Evolutionary conservation across 2,888 invertebrate species (phyloP), one percentile per base, ranked within the genome.

Genomic region (Steinernema scapterisci): DNA sequence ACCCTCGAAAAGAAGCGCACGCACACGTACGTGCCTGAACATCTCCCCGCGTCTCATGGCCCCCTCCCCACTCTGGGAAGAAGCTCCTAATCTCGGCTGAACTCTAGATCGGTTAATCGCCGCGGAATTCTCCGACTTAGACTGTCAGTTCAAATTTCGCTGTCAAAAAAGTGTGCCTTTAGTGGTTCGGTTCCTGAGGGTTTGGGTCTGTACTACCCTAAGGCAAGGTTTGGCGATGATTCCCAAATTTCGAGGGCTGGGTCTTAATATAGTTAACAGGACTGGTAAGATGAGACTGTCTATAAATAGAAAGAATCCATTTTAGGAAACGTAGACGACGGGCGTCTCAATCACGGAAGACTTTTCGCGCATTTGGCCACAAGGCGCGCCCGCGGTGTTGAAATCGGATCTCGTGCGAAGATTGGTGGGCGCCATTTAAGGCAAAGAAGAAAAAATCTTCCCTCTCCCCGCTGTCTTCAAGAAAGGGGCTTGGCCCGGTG

Each of bases 381-480:
- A 38, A 6, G 9, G 38, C 38, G 38, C n/a, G n/a, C n/a, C n/a
- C n/a, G n/a, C 31, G 63, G 63, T 63, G 63, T 38, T 38, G 63
- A 27, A 63, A 63, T 63, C 38, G 63, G 63, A 63, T 63, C 63
- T 21, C 63, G 63, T 63, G 63, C 63, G 63, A 63, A 63, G 25
- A 63, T 63, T 63, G 63, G 63, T 63, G 63, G 31, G 63, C 63
- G 63, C 63, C 63, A 63, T 63, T 63, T 63, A 27, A 38, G 63
- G 23, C 63, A 7, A 27, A 63, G 38, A 63, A 63, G 31, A 63
- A 63, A n/a, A n/a, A n/a, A n/a, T n/a, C n/a, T n/a, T n/a, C n/a
- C n/a, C n/a, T 63, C 63, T 63, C 52, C 19, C 21, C 52, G 7
- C 21, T 23, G 52, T 52, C 52, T 52, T 52, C 3, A 23, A 23